Base-by-base conservation (phyloP, 2,113 vertebrate genomes). In the Conger conger region DNA sequence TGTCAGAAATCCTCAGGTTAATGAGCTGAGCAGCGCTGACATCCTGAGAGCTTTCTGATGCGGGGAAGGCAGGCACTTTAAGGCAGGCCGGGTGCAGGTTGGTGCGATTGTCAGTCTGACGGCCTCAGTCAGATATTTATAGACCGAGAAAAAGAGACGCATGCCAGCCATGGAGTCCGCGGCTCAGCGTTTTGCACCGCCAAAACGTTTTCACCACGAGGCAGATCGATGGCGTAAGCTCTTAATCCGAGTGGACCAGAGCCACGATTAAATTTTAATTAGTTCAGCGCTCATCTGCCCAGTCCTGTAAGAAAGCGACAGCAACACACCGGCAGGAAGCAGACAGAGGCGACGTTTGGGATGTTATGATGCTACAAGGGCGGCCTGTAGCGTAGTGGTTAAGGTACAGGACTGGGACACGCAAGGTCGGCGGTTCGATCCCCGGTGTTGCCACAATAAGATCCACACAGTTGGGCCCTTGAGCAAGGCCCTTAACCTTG, bases 91-190 rank as follows among this genome's bases (percentile, higher is more conserved):
- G 23, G 30, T 8, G 33, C 33, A 17, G 9, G 33, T 33, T 17
- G 33, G 13, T 36, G 73, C n/a, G 80, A 23, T 53, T 37, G 35
- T 11, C 54, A 27, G 17, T 38, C 18, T 9, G 18, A 18, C 33
- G 7, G 23, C 13, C 27, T 17, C n/a, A 33, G 40, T 57, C 36
- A 38, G 37, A 87, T 83, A 88, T 88, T 2, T 42, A 45, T 42
- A 83, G 37, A 86, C 77, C 81, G 88, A 54, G 40, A 53, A 87
- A 81, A 87, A 84, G 57, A 15, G n/a, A n/a, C n/a, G n/a, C 18
- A 18, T 2, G 37, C 4, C 37, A 8, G n/a, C 27, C 63, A 30
- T 2, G 30, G 7, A 76, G 18, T 13, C 53, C 20, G n/a, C 78
- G 6, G 36, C 78, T 42, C 78, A 79, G 76, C 30, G 17, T 35